Evolutionary conservation across 1,140 invertebrate species (phyloP).

Genomic region (Bicyclus anynana): DNA sequence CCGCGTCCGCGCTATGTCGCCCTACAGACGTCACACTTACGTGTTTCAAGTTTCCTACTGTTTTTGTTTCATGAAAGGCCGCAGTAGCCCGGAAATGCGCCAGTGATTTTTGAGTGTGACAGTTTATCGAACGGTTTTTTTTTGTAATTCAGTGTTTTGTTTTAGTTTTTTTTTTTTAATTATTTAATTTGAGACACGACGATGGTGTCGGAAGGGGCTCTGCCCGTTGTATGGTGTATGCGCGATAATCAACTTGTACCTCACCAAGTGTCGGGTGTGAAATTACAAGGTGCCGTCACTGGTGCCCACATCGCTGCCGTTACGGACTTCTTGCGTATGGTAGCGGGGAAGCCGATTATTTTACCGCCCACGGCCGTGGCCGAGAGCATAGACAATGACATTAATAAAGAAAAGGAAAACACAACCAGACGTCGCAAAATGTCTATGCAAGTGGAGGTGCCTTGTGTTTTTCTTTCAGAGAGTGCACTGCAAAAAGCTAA

Average conservation of each 20-base stretch:
- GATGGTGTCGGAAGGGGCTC: slow-evolving; percentile 79
- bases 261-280: slow-evolving; percentile 80
- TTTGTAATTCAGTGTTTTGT: no score
- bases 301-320: slow-evolving; percentile 80
- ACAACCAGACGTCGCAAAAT: slow-evolving; percentile 64
- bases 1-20: slow-evolving; percentile 65
- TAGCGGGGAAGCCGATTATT: slow-evolving; percentile 78
- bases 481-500: slow-evolving; percentile 65
- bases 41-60: slow-evolving; percentile 48
- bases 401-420: slow-evolving; percentile 65
- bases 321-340: slow-evolving; percentile 79
- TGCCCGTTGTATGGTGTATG: slow-evolving; percentile 81
- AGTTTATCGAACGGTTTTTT: slow-evolving; percentile 17
- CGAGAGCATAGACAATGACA: slow-evolving; percentile 61
- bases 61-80: slow-evolving; percentile 48
- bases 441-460: slow-evolving; percentile 74
- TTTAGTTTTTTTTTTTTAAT: slow-evolving; percentile 28
- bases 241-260: slow-evolving; percentile 81
- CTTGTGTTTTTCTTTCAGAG: slow-evolving; percentile 75
- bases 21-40: slow-evolving; percentile 50
- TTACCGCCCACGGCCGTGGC: slow-evolving; percentile 71
- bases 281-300: slow-evolving; percentile 79
- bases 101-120: slow-evolving; percentile 43
- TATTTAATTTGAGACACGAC: slow-evolving; percentile 37
- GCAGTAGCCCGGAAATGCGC: slow-evolving; percentile 50